Conservation (phyloP, 2,888 invertebrate genomes). For the Andricus quercusramuli region DNA sequence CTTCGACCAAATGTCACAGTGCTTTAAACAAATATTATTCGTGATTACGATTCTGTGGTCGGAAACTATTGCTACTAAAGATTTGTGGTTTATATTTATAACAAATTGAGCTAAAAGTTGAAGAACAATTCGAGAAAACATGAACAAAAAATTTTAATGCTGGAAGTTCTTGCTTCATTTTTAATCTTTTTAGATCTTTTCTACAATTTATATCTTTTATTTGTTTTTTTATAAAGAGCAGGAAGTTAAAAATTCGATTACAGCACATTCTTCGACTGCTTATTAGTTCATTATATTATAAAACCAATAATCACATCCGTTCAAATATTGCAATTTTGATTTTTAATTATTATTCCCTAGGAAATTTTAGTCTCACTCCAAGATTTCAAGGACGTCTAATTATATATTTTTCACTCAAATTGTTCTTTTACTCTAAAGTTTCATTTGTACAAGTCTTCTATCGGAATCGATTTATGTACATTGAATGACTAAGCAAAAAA, state of each 20-base stretch:
- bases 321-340: neutral
- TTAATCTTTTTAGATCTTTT: neutral
- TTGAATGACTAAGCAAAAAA: neutral
- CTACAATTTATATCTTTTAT: neutral
- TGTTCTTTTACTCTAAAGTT: neutral
- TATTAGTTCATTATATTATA: neutral
- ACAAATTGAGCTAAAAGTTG: slow-evolving; percentile 39
- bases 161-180: neutral
- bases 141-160: neutral
- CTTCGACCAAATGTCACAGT: slow-evolving; percentile 27
- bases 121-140: slow-evolving; percentile 31
- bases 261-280: neutral
- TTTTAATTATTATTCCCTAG: neutral
- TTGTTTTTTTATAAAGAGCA: too few species aligned
- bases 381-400: neutral
- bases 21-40: slow-evolving; percentile 20
- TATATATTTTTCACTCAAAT: neutral
- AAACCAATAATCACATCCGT: too few species aligned
- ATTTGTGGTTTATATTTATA: slow-evolving; percentile 43
- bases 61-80: slow-evolving; percentile 42
- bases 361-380: neutral
- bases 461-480: neutral
- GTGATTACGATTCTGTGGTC: slow-evolving; percentile 11
- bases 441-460: neutral
- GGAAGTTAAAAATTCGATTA: neutral